Base-by-base conservation (phyloP, 2,888 invertebrate species). In the Dusona sp. region DNA sequence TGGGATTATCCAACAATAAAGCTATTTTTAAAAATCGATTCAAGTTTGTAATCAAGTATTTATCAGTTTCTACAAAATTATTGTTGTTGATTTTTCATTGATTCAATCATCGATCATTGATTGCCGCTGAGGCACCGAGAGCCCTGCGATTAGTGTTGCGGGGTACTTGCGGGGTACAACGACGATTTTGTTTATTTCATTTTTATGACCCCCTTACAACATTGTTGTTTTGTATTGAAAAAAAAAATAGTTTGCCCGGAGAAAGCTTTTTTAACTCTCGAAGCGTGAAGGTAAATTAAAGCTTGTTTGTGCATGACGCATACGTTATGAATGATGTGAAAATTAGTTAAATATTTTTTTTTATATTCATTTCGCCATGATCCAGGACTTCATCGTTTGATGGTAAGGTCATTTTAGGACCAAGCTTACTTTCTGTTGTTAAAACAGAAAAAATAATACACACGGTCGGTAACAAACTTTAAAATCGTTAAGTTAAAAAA, bases 241-340 rank as follows among this genome's bases (percentile, higher is more conserved):
- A 61, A 61, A 29, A 61, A 61, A 61, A 61, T 61, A 61, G 61
- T 61, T 61, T 29, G 61, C 61, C 61, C 61, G 29, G 57, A 2
- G 57, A 6, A 61, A 16, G 16, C 29, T 16, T 16, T 22, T 61
- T 61, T 16, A 29, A 29, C 61, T 29, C 29, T 29, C 6, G 16
- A 61, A 61, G 29, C 16, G 29, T 13, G 4, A 61, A 29, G 13
- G 61, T 61, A 61, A 61, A 61, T 16, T 29, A 7, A 61, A 13
- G 29, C 29, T 61, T 61, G 29, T 61, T 61, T 29, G 61, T 61
- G 6, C 61, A 29, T 16, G 25, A 29, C 29, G 6, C 61, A 29
- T 16, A 25, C 61, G 29, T 16, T 29, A 61, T 16, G 61, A 6
- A 29, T 13, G 13, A 4, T 61, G 16, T 61, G 29, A 6, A 29